Evolutionary conservation across 2,888 invertebrate genomes (phyloP), one percentile per base, ranked within the genome.

Genomic region (Stegophylla sp.): DNA sequence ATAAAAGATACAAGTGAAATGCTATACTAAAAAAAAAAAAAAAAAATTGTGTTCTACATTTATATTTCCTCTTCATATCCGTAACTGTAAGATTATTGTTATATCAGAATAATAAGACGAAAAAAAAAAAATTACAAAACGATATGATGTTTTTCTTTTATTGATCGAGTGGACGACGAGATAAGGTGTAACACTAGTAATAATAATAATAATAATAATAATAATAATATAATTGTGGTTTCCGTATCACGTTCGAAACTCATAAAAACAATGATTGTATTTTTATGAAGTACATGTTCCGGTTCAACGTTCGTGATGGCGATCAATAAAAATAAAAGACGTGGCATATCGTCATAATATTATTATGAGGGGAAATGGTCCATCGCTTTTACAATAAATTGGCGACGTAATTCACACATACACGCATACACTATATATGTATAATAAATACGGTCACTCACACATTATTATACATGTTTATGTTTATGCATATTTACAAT

Each of bases 1-100:
- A 76, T 76, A 76, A 76, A 76, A 76, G 75, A 76, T 66, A 53
- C 41, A 66, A 76, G 51, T 66, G 75, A 76, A 76, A 76, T 76
- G 64, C 64, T 63, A 76, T 53, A 66, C 41, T 41, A 13, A 45
- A 73, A 41, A 51, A 75, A 72, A 71, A 71, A 71, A 15, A n/a
- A 61, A 73, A 51, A 17, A 53, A 20, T 5, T 51, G 74, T 43
- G 43, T 76, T 53, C n/a, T 61, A 13, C 61, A 23, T 61, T 66
- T 66, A 43, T 28, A 12, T 75, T 61, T n/a, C 26, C 45, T 9
- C 12, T 67, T 28, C 5, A 43, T 64, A 7, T 34, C 34, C 34
- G 7, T 43, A 20, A 3, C 34, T n/a, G 4, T 64, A n/a, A 3
- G 34, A 41, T 41, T 5, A 43, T 43, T 41, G n/a, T n/a, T 15